Percentiles rank a stretch among this genome's conserved stretches.
Conservation (phyloP, 92 coral and sea anemone species). For the Umimayanthus kanabou region DNA sequence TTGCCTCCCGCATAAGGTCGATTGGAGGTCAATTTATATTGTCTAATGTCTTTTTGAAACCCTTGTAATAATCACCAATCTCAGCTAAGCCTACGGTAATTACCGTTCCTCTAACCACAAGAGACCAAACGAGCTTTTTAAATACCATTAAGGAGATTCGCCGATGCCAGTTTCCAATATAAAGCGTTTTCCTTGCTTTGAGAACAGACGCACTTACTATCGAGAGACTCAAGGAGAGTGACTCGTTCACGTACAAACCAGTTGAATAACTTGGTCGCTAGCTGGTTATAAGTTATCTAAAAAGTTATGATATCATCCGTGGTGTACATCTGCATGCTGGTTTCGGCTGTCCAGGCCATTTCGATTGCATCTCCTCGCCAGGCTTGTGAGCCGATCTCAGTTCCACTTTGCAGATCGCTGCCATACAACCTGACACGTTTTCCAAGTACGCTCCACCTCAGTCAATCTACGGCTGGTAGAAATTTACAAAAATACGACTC, state of each 20-base stretch:
- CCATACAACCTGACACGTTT: constrained; percentile 84
- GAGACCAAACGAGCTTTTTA: not conserved
- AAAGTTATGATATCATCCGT: not conserved
- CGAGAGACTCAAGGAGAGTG: not conserved
- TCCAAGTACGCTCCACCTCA: constrained; percentile 67
- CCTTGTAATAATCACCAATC: not conserved
- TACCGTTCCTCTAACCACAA: too few species aligned
- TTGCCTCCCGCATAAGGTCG: not conserved
- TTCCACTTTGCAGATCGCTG: constrained; percentile 67
- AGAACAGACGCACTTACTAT: not conserved
- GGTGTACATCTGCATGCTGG: not conserved
- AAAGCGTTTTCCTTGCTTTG: not conserved
- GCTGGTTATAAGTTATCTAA: not conserved
- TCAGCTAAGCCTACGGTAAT: not conserved
- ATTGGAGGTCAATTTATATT: not conserved
- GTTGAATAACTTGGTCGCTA: not conserved
- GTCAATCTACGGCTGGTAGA: constrained; percentile 51
- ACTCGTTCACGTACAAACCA: too few species aligned
- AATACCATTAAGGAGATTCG: not conserved
- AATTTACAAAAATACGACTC: constrained; percentile 17
- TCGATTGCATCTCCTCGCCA: not conserved
- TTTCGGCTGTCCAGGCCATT: not conserved
- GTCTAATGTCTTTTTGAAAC: not conserved
- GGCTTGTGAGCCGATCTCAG: constrained; percentile 66
- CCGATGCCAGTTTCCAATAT: not conserved